Conservation (phyloP, 2,113 vertebrate genomes). For the Dicrurus megarhynchus region DNA sequence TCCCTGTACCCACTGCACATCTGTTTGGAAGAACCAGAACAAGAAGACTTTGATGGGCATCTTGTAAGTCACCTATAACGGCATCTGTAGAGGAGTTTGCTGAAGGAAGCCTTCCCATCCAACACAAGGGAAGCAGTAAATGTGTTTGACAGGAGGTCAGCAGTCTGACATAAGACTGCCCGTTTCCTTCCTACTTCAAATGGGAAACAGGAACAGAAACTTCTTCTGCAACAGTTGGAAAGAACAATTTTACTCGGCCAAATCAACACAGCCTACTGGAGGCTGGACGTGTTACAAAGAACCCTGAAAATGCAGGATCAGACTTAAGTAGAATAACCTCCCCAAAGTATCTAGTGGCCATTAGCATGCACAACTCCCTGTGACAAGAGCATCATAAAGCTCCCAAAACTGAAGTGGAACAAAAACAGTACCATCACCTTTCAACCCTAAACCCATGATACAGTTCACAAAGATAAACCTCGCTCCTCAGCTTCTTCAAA, state of each 20-base stretch:
- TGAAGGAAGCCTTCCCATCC: background rate
- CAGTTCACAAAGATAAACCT: background rate
- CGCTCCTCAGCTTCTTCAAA: background rate
- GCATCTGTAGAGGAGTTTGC: background rate
- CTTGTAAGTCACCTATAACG: rapidly evolving
- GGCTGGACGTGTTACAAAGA: background rate
- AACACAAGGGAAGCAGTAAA: background rate
- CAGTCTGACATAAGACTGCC: background rate
- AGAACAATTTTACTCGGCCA: background rate
- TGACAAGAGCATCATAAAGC: background rate
- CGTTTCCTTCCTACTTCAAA: conserved; percentile 1
- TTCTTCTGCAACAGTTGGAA: background rate
- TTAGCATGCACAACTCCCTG: background rate
- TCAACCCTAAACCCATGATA: background rate
- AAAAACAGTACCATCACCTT: background rate
- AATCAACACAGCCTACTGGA: background rate
- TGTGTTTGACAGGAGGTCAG: background rate
- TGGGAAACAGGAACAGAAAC: conserved; percentile 51
- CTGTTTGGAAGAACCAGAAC: background rate
- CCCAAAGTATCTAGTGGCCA: background rate
- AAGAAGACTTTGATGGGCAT: background rate
- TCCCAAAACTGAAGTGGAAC: background rate
- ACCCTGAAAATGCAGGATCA: background rate
- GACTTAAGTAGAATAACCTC: background rate
- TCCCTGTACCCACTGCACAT: background rate